Evolutionary conservation across 92 coral and sea anemone genomes (phyloP).

Genomic region (Actinostola sp.): DNA sequence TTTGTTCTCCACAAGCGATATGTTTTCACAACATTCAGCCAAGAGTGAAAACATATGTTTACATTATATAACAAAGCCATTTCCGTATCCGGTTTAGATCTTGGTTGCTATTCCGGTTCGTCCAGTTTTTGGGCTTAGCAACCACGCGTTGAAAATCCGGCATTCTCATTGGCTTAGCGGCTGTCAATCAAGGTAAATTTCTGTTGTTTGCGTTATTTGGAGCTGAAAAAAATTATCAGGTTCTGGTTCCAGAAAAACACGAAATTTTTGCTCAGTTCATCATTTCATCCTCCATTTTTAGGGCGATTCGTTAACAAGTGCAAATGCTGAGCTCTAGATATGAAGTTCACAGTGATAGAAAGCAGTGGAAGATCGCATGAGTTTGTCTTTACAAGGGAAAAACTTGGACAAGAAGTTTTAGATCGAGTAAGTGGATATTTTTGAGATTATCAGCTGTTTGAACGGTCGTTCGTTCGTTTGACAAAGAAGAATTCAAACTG

Average conservation of each 20-base stretch:
- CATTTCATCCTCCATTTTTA: constrained; percentile 42
- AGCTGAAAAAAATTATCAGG: constrained; percentile 31
- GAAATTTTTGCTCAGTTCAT: constrained; percentile 37
- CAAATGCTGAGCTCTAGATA: constrained; percentile 27
- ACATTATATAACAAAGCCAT: neutral
- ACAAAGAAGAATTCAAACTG: constrained; percentile 28
- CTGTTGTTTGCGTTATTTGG: constrained; percentile 68
- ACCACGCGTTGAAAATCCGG: constrained; percentile 17
- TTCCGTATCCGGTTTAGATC: constrained; percentile 23
- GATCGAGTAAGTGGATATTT: constrained; percentile 79
- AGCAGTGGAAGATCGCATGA: constrained; percentile 91
- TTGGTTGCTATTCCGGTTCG: constrained; percentile 11
- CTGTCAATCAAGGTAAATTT: constrained; percentile 55
- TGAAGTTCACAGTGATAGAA: constrained; percentile 89
- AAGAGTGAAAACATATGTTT: neutral
- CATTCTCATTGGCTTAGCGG: constrained; percentile 72
- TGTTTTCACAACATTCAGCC: constrained; percentile 3
- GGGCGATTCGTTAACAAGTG: constrained; percentile 29
- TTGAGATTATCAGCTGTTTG: neutral
- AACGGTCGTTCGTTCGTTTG: constrained; percentile 9
- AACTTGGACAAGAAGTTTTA: constrained; percentile 90
- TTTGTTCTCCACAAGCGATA: neutral
- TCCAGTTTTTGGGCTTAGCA: constrained; percentile 38
- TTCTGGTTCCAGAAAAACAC: constrained; percentile 27
- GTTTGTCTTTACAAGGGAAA: constrained; percentile 85